A percentile compares a stretch with the other conserved stretches of the same genome.
phyloP scores from a whole-genome alignment of 2,888 invertebrate genomes.

The Cephus pulcher region DNA sequence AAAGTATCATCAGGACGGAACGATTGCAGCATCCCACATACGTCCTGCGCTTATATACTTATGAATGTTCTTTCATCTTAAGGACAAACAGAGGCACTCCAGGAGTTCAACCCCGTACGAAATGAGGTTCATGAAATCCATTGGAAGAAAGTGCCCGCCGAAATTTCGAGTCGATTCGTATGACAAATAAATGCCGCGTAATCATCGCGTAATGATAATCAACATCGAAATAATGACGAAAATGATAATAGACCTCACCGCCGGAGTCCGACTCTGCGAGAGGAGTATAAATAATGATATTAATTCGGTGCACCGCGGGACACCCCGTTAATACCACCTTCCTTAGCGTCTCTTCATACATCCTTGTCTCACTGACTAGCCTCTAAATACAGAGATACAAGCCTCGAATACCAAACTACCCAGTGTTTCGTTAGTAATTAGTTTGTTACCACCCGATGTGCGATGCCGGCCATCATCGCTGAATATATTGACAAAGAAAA shows the following conservation, averaged over 20 bases:
- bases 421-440: conserved; percentile 19
- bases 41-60: neutral
- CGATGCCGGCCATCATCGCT: conserved; percentile 4
- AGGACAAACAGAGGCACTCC: conserved; percentile 31
- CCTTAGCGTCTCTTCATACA: conserved; percentile 5
- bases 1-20: neutral
- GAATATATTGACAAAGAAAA: neutral
- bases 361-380: conserved; percentile 3
- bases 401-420: conserved; percentile 21
- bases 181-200: conserved; percentile 30
- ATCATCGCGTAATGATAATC: conserved; percentile 42
- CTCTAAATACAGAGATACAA: neutral
- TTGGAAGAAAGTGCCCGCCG: conserved; percentile 9
- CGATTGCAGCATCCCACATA: neutral
- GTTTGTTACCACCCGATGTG: conserved; percentile 10
- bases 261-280: conserved; percentile 20
- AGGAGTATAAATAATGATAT: conserved; percentile 42
- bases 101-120: conserved; percentile 24
- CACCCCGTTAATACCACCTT: conserved; percentile 36
- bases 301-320: conserved; percentile 43
- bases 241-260: conserved; percentile 33
- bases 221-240: conserved; percentile 38
- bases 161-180: conserved; percentile 11
- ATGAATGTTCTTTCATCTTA: conserved; percentile 27
- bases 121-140: conserved; percentile 7